phyloP scores from a whole-genome alignment of 2,888 invertebrate species.

The Lasioglossum figueresi region DNA sequence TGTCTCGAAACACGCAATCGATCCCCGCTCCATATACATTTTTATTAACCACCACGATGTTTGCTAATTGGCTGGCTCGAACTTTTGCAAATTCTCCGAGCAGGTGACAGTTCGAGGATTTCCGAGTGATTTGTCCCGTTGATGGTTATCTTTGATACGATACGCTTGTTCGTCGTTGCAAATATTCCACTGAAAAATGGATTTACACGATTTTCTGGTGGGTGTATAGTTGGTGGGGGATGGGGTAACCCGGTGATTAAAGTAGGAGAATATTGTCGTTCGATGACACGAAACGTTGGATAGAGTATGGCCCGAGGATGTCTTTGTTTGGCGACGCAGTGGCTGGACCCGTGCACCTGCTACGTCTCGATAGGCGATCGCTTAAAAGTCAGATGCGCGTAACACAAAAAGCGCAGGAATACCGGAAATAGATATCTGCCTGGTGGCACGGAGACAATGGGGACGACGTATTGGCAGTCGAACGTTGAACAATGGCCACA shows the following conservation, averaged over 20 bases:
- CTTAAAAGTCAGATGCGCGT: slow-evolving; percentile 61
- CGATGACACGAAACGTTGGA: not conserved
- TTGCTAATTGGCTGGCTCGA: not conserved
- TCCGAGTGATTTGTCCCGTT: not conserved
- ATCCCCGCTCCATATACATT: not conserved
- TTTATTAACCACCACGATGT: not conserved
- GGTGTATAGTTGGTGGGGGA: not conserved
- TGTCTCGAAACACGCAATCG: slow-evolving; percentile 1
- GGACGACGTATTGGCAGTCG: slow-evolving; percentile 69
- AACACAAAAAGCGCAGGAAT: slow-evolving; percentile 63
- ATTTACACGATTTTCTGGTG: not conserved
- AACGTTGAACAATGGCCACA: slow-evolving; percentile 69
- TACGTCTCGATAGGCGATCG: slow-evolving; percentile 70
- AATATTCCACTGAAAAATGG: not conserved
- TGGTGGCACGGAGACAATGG: slow-evolving; percentile 68
- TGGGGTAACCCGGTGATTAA: not conserved
- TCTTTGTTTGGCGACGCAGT: slow-evolving; percentile 24
- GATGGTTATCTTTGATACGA: not conserved
- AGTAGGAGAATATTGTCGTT: not conserved
- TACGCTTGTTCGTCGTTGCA: not conserved
- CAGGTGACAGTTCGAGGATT: not conserved
- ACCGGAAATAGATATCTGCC: slow-evolving; percentile 76
- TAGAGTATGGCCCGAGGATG: not conserved
- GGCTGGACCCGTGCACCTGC: slow-evolving; percentile 69
- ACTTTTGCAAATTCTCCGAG: not conserved